phyloP scores from a whole-genome alignment of 2,797 vertebrate genomes.

The Sebastolobus alascanus region DNA sequence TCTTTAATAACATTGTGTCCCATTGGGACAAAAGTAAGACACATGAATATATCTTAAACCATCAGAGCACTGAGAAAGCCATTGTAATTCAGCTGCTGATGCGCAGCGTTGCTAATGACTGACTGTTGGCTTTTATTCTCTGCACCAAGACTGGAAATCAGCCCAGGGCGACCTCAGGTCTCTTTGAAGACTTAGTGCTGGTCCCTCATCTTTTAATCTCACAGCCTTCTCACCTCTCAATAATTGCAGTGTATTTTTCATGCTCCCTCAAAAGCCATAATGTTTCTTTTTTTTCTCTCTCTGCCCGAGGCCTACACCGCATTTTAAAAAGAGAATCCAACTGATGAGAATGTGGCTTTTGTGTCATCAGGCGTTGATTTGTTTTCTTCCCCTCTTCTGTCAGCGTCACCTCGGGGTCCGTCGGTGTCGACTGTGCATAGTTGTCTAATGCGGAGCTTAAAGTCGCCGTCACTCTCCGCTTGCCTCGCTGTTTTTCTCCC shows the following conservation, averaged over 20 bases:
- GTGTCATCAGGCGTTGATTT: constrained; percentile 54
- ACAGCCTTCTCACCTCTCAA: constrained; percentile 61
- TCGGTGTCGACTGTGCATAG: constrained; percentile 31
- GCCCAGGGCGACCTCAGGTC: constrained; percentile 59
- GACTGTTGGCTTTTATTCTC: constrained; percentile 51
- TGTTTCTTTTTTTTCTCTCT: constrained; percentile 24
- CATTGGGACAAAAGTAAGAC: constrained; percentile 12
- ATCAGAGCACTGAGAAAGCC: not conserved
- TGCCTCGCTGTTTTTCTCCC: constrained; percentile 29
- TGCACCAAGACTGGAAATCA: constrained; percentile 54
- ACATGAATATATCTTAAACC: constrained; percentile 20
- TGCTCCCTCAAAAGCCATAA: constrained; percentile 51
- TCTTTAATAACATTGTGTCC: not conserved
- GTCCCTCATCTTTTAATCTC: constrained; percentile 71
- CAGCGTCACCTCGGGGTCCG: constrained; percentile 47
- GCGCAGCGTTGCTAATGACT: constrained; percentile 62
- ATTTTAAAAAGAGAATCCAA: constrained; percentile 62
- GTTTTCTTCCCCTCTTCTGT: constrained; percentile 42
- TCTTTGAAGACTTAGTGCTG: constrained; percentile 64
- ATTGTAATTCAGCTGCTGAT: constrained; percentile 59
- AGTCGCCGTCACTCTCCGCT: constrained; percentile 44
- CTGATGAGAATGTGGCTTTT: constrained; percentile 59
- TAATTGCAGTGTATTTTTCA: constrained; percentile 70
- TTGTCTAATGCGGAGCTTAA: constrained; percentile 42
- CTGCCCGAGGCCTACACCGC: constrained; percentile 50